Base-by-base conservation (phyloP, 2,797 vertebrate species). In the Hapalemur alaotrensis region DNA sequence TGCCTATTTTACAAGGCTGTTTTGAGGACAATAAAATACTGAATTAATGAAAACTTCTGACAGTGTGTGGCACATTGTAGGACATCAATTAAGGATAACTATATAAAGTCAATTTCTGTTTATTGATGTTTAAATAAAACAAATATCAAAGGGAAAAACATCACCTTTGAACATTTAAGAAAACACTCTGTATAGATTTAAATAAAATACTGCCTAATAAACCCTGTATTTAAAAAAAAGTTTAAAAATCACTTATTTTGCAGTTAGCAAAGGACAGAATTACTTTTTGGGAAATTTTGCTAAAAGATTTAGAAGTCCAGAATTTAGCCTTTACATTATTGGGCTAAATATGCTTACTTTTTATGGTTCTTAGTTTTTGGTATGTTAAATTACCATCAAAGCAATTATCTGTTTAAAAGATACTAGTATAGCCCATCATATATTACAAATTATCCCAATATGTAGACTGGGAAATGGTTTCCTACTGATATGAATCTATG, bases 111-210 rank as follows among this genome's bases (percentile, higher is more conserved):
- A 25, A 72, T 80, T 90, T 38, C 32, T 87, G 5, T 38, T 59
- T 86, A 28, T 72, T 97, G 43, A 54, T 35, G 10, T 57, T 84
- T 90, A 91, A 95, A 93, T 82, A 76, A 93, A 94, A 94, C 30
- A 86, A 83, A 83, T 72, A 61, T 65, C 18, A 76, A 57, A 25
- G 13, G 11, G 32, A 4, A 13, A 48, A 5, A 57, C 86, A 78
- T 89, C 25, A 48, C 52, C 35, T 70, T 86, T 57, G 8, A 91
- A 75, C 3, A 72, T 83, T 52, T 92, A 25, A 80, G 79, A 90
- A 46, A 85, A 41, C 25, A 85, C 5, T 89, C 17, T 92, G n/a
- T 78, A 2, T 54, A 78, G 32, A 90, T 57, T 88, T 94, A 67
- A 91, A 61, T 81, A 52, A 94, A 96, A 43, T 46, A 41, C 10